These are phyloP conservation scores for Megathymus violae DNA, from an alignment of 1,140 invertebrate genomes.

Conservation along the genomic window DNA sequence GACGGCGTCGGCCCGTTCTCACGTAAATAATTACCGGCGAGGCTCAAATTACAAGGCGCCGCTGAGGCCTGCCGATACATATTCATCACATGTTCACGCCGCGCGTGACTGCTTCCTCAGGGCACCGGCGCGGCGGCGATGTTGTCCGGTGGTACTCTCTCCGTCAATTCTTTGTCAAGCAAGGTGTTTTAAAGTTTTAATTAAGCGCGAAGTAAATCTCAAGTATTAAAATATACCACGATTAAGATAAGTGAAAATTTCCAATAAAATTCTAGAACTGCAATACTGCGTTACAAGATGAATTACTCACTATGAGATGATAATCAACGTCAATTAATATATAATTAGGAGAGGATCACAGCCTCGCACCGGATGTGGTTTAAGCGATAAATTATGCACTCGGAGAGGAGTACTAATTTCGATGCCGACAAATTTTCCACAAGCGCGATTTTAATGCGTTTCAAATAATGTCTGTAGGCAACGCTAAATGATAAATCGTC, in stretches of 20 bases:
- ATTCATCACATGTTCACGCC: slow-evolving; percentile 72
- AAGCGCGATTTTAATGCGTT: slow-evolving; percentile 81
- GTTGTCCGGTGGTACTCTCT: not conserved
- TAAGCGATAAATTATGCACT: slow-evolving; percentile 80
- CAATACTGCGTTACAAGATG: slow-evolving; percentile 1
- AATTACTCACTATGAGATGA: slow-evolving; percentile 37
- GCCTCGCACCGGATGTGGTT: slow-evolving; percentile 59
- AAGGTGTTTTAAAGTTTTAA: not conserved
- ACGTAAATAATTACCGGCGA: slow-evolving; percentile 80
- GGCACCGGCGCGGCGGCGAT: slow-evolving; percentile 37
- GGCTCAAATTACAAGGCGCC: slow-evolving; percentile 81
- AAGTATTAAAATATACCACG: not conserved
- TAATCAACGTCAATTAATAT: slow-evolving; percentile 72
- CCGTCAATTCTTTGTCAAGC: not conserved
- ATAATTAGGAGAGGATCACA: slow-evolving; percentile 68
- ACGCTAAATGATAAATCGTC: slow-evolving; percentile 82
- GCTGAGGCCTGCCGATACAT: slow-evolving; percentile 69
- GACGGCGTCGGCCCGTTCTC: slow-evolving; percentile 65
- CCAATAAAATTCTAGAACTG: slow-evolving; percentile 5
- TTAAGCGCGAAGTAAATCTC: not conserved
- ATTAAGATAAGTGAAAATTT: not conserved
- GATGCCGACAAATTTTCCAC: slow-evolving; percentile 81
- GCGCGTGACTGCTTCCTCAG: slow-evolving; percentile 78
- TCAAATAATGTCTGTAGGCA: slow-evolving; percentile 83
- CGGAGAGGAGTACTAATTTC: slow-evolving; percentile 77